phyloP scores from a whole-genome alignment of 2,888 invertebrate genomes.

The Boloria euphrosyne region DNA sequence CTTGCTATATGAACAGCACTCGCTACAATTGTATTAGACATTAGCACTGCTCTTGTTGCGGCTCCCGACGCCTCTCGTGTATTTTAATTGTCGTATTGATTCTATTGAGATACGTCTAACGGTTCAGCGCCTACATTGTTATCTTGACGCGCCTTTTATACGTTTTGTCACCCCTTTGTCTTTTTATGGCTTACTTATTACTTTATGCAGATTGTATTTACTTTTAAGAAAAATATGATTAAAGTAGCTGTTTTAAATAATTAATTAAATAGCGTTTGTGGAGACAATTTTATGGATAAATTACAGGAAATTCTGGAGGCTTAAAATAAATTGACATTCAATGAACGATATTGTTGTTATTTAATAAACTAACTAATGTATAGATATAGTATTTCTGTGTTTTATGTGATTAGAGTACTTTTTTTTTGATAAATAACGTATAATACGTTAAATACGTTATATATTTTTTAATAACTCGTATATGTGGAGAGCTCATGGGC shows the following conservation, averaged over 20 bases:
- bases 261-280: too few species aligned
- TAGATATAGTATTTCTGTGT: too few species aligned
- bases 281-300: too few species aligned
- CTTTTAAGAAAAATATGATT: slow-evolving; percentile 15
- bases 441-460: too few species aligned
- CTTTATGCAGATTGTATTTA: background rate
- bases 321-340: too few species aligned
- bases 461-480: too few species aligned
- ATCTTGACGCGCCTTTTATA: slow-evolving; percentile 19
- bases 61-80: slow-evolving; percentile 37
- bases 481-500: too few species aligned
- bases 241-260: slow-evolving; percentile 5
- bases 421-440: too few species aligned
- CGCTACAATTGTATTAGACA: slow-evolving; percentile 70
- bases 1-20: slow-evolving; percentile 60
- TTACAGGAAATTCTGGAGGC: too few species aligned
- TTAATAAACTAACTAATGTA: too few species aligned
- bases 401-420: too few species aligned
- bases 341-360: too few species aligned
- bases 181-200: slow-evolving; percentile 3
- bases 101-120: slow-evolving; percentile 35
- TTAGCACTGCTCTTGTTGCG: slow-evolving; percentile 58
- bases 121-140: slow-evolving; percentile 20
- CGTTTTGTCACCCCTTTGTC: slow-evolving; percentile 22
- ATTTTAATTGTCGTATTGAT: slow-evolving; percentile 42